Evolutionary conservation across 2,888 invertebrate species (phyloP), one percentile per base, ranked within the genome.

Genomic region (Xanthia icteritia): DNA sequence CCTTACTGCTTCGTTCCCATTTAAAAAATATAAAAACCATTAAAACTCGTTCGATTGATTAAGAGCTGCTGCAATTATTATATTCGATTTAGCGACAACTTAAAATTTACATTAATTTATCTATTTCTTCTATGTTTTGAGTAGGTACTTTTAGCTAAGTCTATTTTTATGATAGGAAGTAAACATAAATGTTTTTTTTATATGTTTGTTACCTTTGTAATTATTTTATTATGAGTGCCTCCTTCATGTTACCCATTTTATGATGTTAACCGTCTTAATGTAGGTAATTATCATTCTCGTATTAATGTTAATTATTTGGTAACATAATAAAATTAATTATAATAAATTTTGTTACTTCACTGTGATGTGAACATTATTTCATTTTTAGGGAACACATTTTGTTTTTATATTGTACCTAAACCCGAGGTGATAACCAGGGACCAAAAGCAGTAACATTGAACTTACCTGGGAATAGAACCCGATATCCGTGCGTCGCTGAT

Each of bases 251-350:
- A 54, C 27, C 13, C 42, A 23, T 75, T 65, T 78, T 54, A 75
- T 36, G 42, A 76, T 51, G 64, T 51, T 51, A 74, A 64, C 48
- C 63, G 9, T 31, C 45, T 71, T 61, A 27, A 58, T 48, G 56
- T 63, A 11, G 20, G 54, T 81, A 65, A 81, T 78, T 81, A 75
- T 23, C 36, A 36, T 23, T 74, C n/a, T 64, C 8, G 39, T 64
- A 64, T 64, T 77, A 56, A 51, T 56, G 31, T 15, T 63, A 73
- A 73, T 74, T 73, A 77, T 73, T 56, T 74, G 74, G 54, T 81
- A 73, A 48, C 56, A 39, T 73, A 27, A 61, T 79, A 45, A 61
- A 79, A 23, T 31, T 51, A 27, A 60, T 68, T 42, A 39, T 75
- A 45, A 72, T 54, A 77, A 23, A 61, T 79, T 23, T 61, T 70